phyloP scores from a whole-genome alignment of 35 echinoderm and acorn worm genomes.

The Chiridota heheva region DNA sequence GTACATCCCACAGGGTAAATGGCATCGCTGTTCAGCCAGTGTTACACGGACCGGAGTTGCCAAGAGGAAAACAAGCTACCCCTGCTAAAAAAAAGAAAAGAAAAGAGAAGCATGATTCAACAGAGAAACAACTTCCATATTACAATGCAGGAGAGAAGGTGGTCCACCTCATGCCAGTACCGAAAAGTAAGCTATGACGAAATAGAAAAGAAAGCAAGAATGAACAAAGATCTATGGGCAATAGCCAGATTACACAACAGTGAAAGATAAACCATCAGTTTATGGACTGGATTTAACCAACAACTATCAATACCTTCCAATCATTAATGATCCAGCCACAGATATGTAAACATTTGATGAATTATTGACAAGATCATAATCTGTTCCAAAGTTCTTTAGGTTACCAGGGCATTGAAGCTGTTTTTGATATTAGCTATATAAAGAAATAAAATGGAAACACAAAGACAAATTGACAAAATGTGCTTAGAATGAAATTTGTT shows the following conservation, averaged over 20 bases:
- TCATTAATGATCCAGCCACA: conserved; percentile 41
- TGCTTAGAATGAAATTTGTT: too few relatives aligned
- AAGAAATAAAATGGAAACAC: conserved; percentile 28
- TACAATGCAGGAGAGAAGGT: conserved; percentile 14
- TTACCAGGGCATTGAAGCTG: not conserved
- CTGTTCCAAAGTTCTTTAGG: not conserved
- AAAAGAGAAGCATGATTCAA: not conserved
- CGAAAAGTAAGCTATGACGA: not conserved
- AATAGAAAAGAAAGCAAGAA: not conserved
- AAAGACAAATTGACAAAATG: not conserved
- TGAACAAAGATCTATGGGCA: conserved; percentile 25
- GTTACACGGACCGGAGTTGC: not conserved
- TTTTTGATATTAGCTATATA: conserved; percentile 33
- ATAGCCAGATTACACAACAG: not conserved
- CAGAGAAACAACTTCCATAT: not conserved
- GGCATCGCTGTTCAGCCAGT: conserved; percentile 28
- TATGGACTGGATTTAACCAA: conserved; percentile 51
- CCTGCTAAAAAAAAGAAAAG: not conserved
- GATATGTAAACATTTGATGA: conserved; percentile 30
- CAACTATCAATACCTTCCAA: conserved; percentile 31
- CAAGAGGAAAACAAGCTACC: not conserved
- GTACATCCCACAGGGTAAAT: conserved; percentile 28
- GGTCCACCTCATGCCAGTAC: not conserved
- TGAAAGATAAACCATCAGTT: conserved; percentile 11
- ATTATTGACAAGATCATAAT: conserved; percentile 4